These are phyloP conservation scores for Elanoides forficatus DNA, from an alignment of 2,113 vertebrate species.

Conservation along the genomic window DNA sequence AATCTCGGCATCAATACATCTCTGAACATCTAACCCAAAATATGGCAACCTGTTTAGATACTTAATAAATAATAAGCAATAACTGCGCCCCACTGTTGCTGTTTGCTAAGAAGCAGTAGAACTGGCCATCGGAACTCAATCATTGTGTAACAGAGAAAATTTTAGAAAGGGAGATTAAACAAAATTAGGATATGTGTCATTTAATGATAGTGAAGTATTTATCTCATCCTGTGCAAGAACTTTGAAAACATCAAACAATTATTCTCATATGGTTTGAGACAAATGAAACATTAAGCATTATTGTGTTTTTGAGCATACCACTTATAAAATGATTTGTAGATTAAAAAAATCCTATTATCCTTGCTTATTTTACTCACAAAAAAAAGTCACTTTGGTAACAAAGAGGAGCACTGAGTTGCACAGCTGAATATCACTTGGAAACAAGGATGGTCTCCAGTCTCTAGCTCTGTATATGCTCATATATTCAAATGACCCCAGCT, in stretches of 20 bases:
- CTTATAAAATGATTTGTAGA: neutral
- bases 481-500: neutral
- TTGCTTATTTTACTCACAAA: neutral
- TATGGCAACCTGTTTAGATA: neutral
- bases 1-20: neutral
- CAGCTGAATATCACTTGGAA: neutral
- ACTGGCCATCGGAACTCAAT: neutral
- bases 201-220: neutral
- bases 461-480: neutral
- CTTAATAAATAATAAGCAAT: neutral
- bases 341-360: neutral
- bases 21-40: neutral
- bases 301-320: neutral
- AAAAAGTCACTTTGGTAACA: neutral
- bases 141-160: conserved; percentile 17
- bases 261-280: neutral
- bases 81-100: neutral
- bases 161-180: neutral
- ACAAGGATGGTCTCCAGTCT: neutral
- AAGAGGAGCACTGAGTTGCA: neutral
- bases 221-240: neutral
- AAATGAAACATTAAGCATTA: neutral
- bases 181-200: neutral
- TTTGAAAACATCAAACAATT: neutral
- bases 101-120: neutral